Base-by-base conservation (phyloP, 2,888 invertebrate species). In the Thecocarcelia acutangulata region DNA sequence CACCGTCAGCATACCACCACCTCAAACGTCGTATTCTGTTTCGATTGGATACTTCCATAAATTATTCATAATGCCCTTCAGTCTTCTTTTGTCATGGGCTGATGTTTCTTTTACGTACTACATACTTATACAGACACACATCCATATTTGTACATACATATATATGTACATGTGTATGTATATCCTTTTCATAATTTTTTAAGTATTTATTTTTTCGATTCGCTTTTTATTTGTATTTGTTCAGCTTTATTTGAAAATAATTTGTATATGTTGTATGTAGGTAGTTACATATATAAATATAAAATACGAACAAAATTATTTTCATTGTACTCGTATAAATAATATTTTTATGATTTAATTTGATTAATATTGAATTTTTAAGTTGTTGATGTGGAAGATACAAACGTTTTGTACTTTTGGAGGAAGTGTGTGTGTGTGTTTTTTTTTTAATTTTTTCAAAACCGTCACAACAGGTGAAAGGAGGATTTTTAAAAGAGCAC, bases 31-130 rank as follows among this genome's bases (percentile, higher is more conserved):
- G 64, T 28, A 64, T 82, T 59, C 66, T 61, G 56, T 86, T 86
- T 86, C 86, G 87, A 88, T 88, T 88, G 88, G 88, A 85, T 84
- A 87, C 85, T 85, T 84, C 79, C 85, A 87, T 88, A 86, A 88
- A 88, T 87, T 86, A 88, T 87, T 86, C 87, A 88, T 86, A 86
- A 84, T 83, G 78, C 82, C 72, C 66, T 73, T 72, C 78, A 78
- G 70, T 66, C 69, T 80, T 58, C 63, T 21, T 72, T 80, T 80
- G 80, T 50, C 69, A 54, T 50, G 61, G 69, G 68, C 78, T 52
- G 72, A 37, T 21, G 44, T 68, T n/a, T 61, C 11, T 68, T 50
- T 64, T n/a, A n/a, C n/a, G n/a, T n/a, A n/a, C n/a, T n/a, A n/a
- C n/a, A n/a, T n/a, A n/a, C n/a, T n/a, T n/a, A n/a, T n/a, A n/a